Base-by-base conservation (phyloP, 2,888 invertebrate genomes). In the Colostygia pectinataria region DNA sequence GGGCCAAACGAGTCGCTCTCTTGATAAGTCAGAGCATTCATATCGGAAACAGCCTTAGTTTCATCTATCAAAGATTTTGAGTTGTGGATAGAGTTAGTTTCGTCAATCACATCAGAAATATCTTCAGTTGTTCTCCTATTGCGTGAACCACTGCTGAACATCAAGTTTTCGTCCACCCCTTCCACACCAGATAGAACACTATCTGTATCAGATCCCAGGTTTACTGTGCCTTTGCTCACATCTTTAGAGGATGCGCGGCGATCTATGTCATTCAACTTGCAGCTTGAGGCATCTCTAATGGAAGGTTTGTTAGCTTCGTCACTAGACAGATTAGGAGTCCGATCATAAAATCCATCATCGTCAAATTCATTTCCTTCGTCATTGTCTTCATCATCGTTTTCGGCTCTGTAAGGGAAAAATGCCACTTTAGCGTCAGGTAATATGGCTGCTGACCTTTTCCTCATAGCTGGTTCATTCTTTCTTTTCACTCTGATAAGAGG, bases 291-390 rank as follows among this genome's bases (percentile, higher is more conserved):
- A 36, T 51, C 53, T 25, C 13, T 40, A 18, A 37, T 23, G 14
- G 23, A 9, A 6, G 38, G 52, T 53, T 63, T 61, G 38, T 69
- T 73, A 45, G 40, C 59, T 40, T 77, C 72, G 10, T 66, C 46
- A 24, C 32, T 46, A 4, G 53, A 76, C 33, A 79, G 74, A 57
- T 77, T 80, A 4, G 83, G 76, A 31, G 78, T 74, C 4, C 81
- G 74, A 53, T 90, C 90, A 57, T 86, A 89, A 63, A 90, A 88
- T 6, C 85, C 85, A 55, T 90, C 85, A 53, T 91, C 85, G 36
- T 90, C 85, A 60, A 89, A 90, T 66, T 91, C 91, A 60, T 80
- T 87, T 4, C 85, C 85, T 71, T 91, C 91, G 23, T 89, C 84
- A 47, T 80, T 87, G 37, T 86, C 88, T 54, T 83, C 87, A 25